A percentile compares a stretch with the other conserved stretches of the same genome.
Evolutionary conservation across 2,888 invertebrate genomes (phyloP).

Genomic region (Bombylius discolor): DNA sequence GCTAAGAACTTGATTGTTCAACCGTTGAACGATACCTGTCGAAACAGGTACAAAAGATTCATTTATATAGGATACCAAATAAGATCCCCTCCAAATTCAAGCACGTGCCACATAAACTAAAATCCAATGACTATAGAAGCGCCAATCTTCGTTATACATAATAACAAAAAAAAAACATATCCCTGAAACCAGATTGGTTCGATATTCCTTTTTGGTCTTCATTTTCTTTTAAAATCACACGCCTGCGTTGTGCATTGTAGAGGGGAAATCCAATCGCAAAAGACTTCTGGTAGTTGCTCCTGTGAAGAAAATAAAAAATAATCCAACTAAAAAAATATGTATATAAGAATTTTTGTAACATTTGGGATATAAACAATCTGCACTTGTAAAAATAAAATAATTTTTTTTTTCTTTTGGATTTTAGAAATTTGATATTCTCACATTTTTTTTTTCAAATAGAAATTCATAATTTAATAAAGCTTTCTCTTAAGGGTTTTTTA

Average conservation of each 20-base stretch:
- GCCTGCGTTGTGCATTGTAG: background rate
- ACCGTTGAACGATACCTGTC: background rate
- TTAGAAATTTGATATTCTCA: too few relatives aligned
- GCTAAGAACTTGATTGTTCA: background rate
- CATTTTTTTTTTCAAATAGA: too few relatives aligned
- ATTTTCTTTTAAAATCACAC: background rate
- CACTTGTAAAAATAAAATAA: too few relatives aligned
- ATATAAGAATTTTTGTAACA: too few relatives aligned
- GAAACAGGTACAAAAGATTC: background rate
- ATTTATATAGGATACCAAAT: background rate
- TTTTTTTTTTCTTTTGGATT: too few relatives aligned
- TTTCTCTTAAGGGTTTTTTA: too few relatives aligned
- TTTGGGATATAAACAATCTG: too few relatives aligned
- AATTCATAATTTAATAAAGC: too few relatives aligned
- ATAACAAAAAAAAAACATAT: constrained; percentile 6
- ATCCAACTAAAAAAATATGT: too few relatives aligned
- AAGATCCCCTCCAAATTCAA: constrained; percentile 8
- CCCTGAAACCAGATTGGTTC: constrained; percentile 1
- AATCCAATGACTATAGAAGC: constrained; percentile 8
- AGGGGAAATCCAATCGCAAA: background rate
- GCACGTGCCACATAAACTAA: constrained; percentile 7
- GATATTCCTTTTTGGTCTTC: background rate
- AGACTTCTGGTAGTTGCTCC: background rate
- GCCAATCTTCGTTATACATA: constrained; percentile 3
- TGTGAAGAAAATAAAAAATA: too few relatives aligned